Evolutionary conservation across 2,797 vertebrate genomes (phyloP), one percentile per base, ranked within the genome.

Genomic region (Enteromius thamalakanensis): DNA sequence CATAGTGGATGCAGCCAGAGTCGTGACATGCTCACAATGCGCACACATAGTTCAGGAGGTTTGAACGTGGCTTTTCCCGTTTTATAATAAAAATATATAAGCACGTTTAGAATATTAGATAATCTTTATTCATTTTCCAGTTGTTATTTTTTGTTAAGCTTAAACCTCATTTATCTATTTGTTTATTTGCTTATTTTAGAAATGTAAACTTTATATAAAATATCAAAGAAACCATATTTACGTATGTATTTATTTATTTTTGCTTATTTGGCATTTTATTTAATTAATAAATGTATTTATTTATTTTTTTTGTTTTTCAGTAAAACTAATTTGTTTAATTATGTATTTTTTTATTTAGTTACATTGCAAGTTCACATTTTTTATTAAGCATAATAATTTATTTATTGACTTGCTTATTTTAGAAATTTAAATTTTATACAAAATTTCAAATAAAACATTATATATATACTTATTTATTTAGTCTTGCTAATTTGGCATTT

Each of bases 81-180:
- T 49, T 17, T 49, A 26, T 2, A 72, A 45, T 29, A 71, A 49
- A 71, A 71, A 62, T 58, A 55, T n/a, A 69, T 69, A 42, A 42
- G 37, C 2, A 3, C 40, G 15, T 65, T 34, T 65, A 65, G 8
- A 34, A 69, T 6, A 45, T 45, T 23, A 15, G n/a, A 70, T 47
- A 45, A 23, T 17, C 26, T 70, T 47, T 17, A 45, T 26, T 45
- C 8, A 45, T 45, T 42, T 15, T 14, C 4, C 37, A 42, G 6
- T 68, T 68, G 19, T 42, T n/a, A 23, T 45, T 69, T 45, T 19
- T 19, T 58, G 53, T 58, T 58, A 23, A n/a, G 9, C 53, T 58
- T 58, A 58, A n/a, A 58, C 21, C 21, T 10, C 21, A 9, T 23
- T 51, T 19, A 45, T 51, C 17, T 17, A 49, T 49, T 19, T 53